Base-by-base conservation (phyloP, 1,140 invertebrate genomes). In the Drosophila novamexicana region DNA sequence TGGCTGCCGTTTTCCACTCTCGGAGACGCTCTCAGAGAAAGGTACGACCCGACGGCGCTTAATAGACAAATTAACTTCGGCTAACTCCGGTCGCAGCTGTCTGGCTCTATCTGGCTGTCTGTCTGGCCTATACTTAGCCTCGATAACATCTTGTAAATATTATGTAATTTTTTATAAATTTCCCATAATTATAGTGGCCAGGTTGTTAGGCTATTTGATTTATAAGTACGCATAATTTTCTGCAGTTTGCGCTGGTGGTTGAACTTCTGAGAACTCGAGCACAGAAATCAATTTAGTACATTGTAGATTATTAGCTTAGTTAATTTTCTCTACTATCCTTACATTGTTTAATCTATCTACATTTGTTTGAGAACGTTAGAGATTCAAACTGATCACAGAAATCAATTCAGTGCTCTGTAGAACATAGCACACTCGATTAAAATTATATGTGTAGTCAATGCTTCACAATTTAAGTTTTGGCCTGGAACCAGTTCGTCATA, bases 121-220 rank as follows among this genome's bases (percentile, higher is more conserved):
- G 22, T 29, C 22, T 64, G 29, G 57, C 54, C 82, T 66, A 74
- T 79, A 76, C 61, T 71, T 82, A 74, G n/a, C 42, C 54, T 57
- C 77, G 83, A 88, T 88, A 88, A 88, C 83, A 86, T 86, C 83
- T 88, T 88, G 83, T 88, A 88, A 88, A 88, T 88, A 88, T 88
- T 88, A 73, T 88, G 83, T 88, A 88, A 88, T 88, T 88, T 86
- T 88, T 82, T 77, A 79, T 78, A 82, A 82, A 82, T 79, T 88
- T 81, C 66, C 70, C 69, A 77, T 88, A 88, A 88, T 88, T 88
- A 88, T 75, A 88, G 83, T 49, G 76, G 50, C 18, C 76, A 68
- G 64, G 77, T 88, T 82, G 82, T 88, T 88, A 67, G 83, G 16
- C 44, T 66, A 82, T 79, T 88, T 88, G 83, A 88, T 88, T 88